These are phyloP conservation scores for Serilophus lunatus DNA, from an alignment of 2,113 vertebrate genomes.

Conservation along the genomic window DNA sequence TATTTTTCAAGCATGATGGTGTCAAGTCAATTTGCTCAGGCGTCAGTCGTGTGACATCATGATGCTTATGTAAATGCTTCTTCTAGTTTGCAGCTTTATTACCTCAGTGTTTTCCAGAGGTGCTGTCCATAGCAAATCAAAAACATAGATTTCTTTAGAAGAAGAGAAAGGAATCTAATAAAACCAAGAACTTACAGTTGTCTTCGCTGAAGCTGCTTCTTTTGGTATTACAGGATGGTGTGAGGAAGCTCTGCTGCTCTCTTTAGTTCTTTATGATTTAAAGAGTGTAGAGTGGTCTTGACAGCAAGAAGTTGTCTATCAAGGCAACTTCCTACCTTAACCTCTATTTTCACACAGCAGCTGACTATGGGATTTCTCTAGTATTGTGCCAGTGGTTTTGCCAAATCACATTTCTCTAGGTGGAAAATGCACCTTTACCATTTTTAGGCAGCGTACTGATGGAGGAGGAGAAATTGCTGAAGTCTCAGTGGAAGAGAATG, in stretches of 20 bases:
- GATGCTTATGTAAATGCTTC: background rate
- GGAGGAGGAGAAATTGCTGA: background rate
- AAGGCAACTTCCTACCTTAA: background rate
- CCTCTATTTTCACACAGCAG: background rate
- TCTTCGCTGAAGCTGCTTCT: background rate
- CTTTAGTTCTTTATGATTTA: background rate
- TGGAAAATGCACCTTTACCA: background rate
- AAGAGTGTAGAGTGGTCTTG: background rate
- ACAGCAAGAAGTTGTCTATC: background rate
- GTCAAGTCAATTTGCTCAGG: constrained; percentile 25
- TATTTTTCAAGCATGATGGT: constrained; percentile 1
- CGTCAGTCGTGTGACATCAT: background rate
- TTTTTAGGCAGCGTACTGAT: background rate
- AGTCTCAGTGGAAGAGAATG: background rate
- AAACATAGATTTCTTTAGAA: background rate
- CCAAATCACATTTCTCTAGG: background rate
- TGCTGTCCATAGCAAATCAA: background rate
- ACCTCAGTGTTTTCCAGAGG: background rate
- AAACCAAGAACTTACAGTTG: background rate
- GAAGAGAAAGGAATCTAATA: background rate
- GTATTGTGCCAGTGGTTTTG: background rate
- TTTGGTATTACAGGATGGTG: background rate
- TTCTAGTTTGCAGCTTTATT: background rate
- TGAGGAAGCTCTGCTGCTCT: background rate
- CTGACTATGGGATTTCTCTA: background rate